Percentiles rank a stretch among this genome's conserved stretches.
These are phyloP conservation scores for Anniella stebbinsi DNA, from an alignment of 2,797 vertebrate genomes.

Conservation along the genomic window DNA sequence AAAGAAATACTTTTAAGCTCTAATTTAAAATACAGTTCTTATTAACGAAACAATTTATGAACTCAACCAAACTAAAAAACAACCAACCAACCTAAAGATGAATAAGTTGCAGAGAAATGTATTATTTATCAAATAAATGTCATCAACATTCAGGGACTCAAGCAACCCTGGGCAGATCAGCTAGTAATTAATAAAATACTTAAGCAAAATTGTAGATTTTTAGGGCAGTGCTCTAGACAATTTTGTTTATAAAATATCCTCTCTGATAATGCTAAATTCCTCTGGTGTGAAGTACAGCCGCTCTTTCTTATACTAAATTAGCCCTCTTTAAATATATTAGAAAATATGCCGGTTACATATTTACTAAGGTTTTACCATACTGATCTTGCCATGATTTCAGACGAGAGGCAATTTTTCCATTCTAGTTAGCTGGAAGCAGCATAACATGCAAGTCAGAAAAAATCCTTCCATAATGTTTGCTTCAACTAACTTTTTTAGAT, in stretches of 20 bases:
- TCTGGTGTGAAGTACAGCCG: neutral
- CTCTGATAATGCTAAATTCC: neutral
- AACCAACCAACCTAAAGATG: too few relatives aligned
- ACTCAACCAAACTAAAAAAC: too few relatives aligned
- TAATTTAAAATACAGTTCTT: too few relatives aligned
- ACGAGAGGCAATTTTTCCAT: neutral
- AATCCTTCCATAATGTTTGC: neutral
- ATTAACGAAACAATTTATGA: too few relatives aligned
- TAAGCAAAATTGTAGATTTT: slow-evolving; percentile 4
- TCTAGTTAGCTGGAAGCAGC: neutral
- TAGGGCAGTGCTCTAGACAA: neutral
- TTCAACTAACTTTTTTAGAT: neutral
- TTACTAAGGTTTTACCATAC: neutral
- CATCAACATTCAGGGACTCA: too few relatives aligned
- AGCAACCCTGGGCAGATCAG: too few relatives aligned
- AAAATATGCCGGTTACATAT: neutral
- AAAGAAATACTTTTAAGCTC: neutral
- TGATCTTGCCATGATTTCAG: neutral
- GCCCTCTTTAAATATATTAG: neutral
- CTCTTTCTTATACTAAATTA: neutral
- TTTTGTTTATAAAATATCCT: neutral
- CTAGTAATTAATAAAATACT: slow-evolving; percentile 3
- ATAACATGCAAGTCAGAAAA: neutral
- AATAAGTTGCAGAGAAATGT: too few relatives aligned
- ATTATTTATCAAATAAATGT: too few relatives aligned